Conservation (phyloP, 35 echinoderm and acorn worm genomes). For the Lytechinus variegatus region DNA sequence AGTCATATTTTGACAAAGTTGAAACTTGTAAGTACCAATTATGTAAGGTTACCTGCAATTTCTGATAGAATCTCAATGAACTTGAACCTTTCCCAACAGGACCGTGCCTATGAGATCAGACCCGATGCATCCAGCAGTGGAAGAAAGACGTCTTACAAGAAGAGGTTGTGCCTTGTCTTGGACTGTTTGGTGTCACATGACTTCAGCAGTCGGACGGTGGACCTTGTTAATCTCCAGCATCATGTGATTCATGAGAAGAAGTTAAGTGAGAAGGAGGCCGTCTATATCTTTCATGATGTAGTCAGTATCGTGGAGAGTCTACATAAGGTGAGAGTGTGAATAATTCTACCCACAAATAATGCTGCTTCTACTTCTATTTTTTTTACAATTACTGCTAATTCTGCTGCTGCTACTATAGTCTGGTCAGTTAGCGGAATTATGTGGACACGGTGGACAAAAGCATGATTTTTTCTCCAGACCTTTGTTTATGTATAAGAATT, state of each 20-base stretch:
- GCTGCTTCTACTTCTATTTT: too few species aligned
- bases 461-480: too few species aligned
- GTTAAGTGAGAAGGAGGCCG: conserved; percentile 92
- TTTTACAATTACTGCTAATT: too few species aligned
- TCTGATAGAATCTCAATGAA: too few species aligned
- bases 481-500: too few species aligned
- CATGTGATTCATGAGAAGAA: conserved; percentile 99
- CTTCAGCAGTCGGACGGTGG: conserved; percentile 77
- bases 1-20: too few species aligned
- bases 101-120: conserved; percentile 79
- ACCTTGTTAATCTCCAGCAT: conserved; percentile 96
- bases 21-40: too few species aligned
- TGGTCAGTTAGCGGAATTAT: too few species aligned
- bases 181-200: conserved; percentile 94
- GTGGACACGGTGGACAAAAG: too few species aligned
- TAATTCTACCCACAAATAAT: too few species aligned
- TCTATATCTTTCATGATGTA: conserved; percentile 92
- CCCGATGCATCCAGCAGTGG: conserved; percentile 50
- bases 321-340: conserved; percentile 68
- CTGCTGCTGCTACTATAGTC: too few species aligned
- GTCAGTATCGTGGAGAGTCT: conserved; percentile 90
- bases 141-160: conserved; percentile 66
- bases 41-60: too few species aligned
- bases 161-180: conserved; percentile 83
- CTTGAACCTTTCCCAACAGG: conserved; percentile 46